These are phyloP conservation scores for Zosterops pallidus DNA, from an alignment of 2,113 vertebrate genomes.

Conservation along the genomic window DNA sequence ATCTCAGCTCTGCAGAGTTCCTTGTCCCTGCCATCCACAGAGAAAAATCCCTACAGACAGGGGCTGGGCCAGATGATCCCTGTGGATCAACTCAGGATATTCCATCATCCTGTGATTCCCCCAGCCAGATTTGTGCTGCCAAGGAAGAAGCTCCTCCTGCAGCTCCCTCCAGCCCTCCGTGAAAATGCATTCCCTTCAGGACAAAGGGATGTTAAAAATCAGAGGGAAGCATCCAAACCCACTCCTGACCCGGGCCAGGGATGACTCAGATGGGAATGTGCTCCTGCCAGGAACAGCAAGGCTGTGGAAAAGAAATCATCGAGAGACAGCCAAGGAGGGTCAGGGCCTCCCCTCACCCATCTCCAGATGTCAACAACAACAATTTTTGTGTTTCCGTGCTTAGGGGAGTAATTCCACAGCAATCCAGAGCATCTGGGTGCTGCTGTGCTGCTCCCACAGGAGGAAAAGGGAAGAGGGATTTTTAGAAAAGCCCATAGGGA, in stretches of 20 bases:
- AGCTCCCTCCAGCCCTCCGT: background rate
- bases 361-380: background rate
- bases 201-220: background rate
- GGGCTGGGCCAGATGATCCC: background rate
- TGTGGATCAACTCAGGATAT: rapidly evolving
- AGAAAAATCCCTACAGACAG: too few relatives aligned
- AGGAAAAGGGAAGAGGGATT: background rate
- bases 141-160: background rate
- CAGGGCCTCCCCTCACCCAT: background rate
- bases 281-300: background rate
- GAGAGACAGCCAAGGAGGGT: background rate
- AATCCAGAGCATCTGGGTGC: background rate
- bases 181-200: background rate
- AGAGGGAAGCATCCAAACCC: background rate
- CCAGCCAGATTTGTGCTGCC: too few relatives aligned
- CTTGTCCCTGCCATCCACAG: too few relatives aligned
- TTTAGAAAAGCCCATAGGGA: background rate
- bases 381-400: background rate
- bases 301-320: background rate
- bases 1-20: too few relatives aligned
- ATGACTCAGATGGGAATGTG: background rate
- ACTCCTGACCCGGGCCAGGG: rapidly evolving
- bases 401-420: background rate
- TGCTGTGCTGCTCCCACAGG: background rate
- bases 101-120: background rate